These are phyloP conservation scores for Salvelinus sp. DNA, from an alignment of 2,113 vertebrate species.

Conservation along the genomic window DNA sequence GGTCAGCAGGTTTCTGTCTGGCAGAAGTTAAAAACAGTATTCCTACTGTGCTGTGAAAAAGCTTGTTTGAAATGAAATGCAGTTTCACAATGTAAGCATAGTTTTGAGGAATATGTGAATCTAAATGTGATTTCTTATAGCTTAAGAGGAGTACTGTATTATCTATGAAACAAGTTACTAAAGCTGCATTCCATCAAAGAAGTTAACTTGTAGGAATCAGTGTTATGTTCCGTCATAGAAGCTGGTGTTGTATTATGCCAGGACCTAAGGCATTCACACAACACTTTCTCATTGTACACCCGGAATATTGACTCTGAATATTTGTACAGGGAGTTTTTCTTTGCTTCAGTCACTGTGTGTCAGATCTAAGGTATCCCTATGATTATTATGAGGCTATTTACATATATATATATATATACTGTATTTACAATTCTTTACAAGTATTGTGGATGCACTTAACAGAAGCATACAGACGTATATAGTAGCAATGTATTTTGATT, in stretches of 20 bases:
- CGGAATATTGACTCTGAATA: constrained; percentile 14
- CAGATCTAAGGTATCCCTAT: background rate
- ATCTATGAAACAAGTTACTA: background rate
- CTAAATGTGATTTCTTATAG: background rate
- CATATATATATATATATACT: too few species aligned
- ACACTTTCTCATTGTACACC: background rate
- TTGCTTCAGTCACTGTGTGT: constrained; percentile 6
- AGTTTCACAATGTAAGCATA: background rate
- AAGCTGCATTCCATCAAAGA: background rate
- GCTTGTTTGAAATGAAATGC: background rate
- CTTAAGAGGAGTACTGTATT: background rate
- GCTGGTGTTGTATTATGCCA: background rate
- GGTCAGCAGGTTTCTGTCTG: background rate
- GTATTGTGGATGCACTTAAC: background rate
- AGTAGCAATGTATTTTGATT: background rate
- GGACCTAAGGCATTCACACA: background rate
- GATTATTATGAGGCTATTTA: too few species aligned
- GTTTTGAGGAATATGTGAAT: background rate
- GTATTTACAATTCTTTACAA: background rate
- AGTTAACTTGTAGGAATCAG: too few species aligned
- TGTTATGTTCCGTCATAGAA: too few species aligned
- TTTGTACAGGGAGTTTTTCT: constrained; percentile 58
- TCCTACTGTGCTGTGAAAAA: background rate
- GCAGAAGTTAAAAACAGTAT: background rate
- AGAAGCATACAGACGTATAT: background rate